A percentile compares a stretch with the other conserved stretches of the same genome.
Evolutionary conservation across 2,888 invertebrate species (phyloP).

Genomic region (Lithodes maja): DNA sequence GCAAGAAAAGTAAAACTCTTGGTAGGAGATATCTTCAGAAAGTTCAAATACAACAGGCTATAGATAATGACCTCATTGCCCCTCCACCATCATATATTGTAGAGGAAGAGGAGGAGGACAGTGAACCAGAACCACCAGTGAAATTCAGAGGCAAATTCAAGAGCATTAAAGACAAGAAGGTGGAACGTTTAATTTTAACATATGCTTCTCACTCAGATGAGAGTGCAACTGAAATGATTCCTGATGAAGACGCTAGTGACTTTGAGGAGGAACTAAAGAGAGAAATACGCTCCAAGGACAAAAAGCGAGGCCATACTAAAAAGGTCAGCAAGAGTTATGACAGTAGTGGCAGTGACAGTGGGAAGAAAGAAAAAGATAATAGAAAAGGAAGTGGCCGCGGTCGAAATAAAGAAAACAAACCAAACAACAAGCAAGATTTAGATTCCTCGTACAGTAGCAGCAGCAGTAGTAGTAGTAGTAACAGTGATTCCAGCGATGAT

Average conservation of each 20-base stretch:
- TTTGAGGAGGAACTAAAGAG: slow-evolving; percentile 67
- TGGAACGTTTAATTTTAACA: slow-evolving; percentile 67
- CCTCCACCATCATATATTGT: slow-evolving; percentile 41
- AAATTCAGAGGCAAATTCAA: slow-evolving; percentile 69
- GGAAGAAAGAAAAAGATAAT: slow-evolving; percentile 11
- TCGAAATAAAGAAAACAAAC: slow-evolving; percentile 59
- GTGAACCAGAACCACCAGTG: slow-evolving; percentile 67
- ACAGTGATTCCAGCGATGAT: slow-evolving; percentile 37
- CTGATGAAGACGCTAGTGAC: slow-evolving; percentile 70
- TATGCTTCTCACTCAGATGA: slow-evolving; percentile 70
- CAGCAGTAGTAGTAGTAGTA: slow-evolving; percentile 31
- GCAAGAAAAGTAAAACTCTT: slow-evolving; percentile 65
- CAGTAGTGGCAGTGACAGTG: slow-evolving; percentile 50
- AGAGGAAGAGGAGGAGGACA: slow-evolving; percentile 67
- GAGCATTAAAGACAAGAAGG: slow-evolving; percentile 68
- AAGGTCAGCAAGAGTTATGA: slow-evolving; percentile 26
- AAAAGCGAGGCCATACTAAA: slow-evolving; percentile 42
- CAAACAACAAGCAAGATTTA: slow-evolving; percentile 58
- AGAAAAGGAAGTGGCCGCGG: slow-evolving; percentile 36
- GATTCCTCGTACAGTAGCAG: slow-evolving; percentile 49
- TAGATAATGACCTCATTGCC: slow-evolving; percentile 66
- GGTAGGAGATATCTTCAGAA: slow-evolving; percentile 67
- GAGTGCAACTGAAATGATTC: slow-evolving; percentile 69
- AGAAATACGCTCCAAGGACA: slow-evolving; percentile 61
- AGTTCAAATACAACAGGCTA: slow-evolving; percentile 64